Conservation (phyloP, 2,888 invertebrate species). For the Azorinus chamasolen region DNA sequence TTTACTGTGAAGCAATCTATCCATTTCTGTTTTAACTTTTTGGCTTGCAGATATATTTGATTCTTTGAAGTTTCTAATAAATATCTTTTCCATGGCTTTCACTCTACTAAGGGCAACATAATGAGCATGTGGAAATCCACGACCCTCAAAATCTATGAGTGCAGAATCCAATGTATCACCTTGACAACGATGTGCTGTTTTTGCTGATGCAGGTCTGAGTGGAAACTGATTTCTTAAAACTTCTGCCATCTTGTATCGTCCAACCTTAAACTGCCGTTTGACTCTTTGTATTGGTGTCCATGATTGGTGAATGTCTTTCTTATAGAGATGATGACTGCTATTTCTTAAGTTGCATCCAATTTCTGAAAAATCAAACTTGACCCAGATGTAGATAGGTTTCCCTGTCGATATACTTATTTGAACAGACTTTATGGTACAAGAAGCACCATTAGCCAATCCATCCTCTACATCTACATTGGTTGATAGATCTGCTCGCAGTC, state of each 20-base stretch:
- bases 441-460: constrained; percentile 52
- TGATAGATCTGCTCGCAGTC: constrained; percentile 29
- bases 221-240: constrained; percentile 45
- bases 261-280: constrained; percentile 38
- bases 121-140: constrained; percentile 34
- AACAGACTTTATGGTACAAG: constrained; percentile 14
- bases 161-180: constrained; percentile 38
- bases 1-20: not conserved
- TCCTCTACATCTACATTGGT: constrained; percentile 48
- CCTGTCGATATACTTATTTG: not conserved
- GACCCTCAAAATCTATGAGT: constrained; percentile 36
- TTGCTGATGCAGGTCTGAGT: constrained; percentile 27
- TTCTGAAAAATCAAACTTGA: constrained; percentile 4
- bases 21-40: constrained; percentile 15
- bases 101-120: constrained; percentile 51
- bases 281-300: constrained; percentile 41
- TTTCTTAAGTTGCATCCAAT: constrained; percentile 2
- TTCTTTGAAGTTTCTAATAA: constrained; percentile 32
- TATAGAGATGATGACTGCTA: constrained; percentile 18
- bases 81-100: constrained; percentile 21
- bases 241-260: constrained; percentile 28
- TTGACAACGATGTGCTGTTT: constrained; percentile 45
- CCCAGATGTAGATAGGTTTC: not conserved
- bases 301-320: not conserved
- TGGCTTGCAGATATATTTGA: constrained; percentile 6